Base-by-base conservation (phyloP, 2,113 vertebrate genomes). In the Euleptes europaea region DNA sequence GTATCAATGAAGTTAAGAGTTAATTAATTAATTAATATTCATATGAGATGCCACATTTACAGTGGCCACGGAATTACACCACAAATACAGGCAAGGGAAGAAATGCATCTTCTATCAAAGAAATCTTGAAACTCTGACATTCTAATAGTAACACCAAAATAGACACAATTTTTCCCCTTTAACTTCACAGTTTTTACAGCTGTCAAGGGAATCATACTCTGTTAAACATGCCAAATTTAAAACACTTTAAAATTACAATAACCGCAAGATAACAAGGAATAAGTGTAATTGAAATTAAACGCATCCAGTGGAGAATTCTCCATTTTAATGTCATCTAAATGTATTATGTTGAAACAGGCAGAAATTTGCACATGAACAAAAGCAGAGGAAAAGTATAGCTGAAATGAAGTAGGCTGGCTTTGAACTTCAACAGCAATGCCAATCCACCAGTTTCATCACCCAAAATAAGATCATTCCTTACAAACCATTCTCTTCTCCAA, bases 261-360 rank as follows among this genome's bases (percentile, higher is more conserved):
- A 85, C 72, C 79, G 90, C 74, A 82, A 94, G 85, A 94, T 94
- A 92, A 88, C 92, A 91, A 93, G 74, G 84, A 95, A 87, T 91
- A 89, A 89, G 84, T 90, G 87, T 95, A 95, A 95, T 91, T 95
- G 88, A 89, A 96, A 95, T 93, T 94, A 93, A 95, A 94, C 95
- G 94, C 93, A 93, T 93, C 91, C 54, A 78, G 82, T 91, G 80
- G 88, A 94, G 80, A 93, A 93, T 91, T 94, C 91, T 87, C 78
- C 44, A 88, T 93, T 92, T 91, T 88, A 90, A 88, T 93, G 88
- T 93, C 95, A 88, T 94, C 92, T 94, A 96, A 96, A 95, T 95
- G 92, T 67, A n/a, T 88, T 95, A 86, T 92, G 94, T 93, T 92
- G 92, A 94, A 95, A 93, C 80, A 91, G 84, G 54, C 83, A 91